Base-by-base conservation (phyloP, 1,140 invertebrate genomes). In the Papilio polytes region DNA sequence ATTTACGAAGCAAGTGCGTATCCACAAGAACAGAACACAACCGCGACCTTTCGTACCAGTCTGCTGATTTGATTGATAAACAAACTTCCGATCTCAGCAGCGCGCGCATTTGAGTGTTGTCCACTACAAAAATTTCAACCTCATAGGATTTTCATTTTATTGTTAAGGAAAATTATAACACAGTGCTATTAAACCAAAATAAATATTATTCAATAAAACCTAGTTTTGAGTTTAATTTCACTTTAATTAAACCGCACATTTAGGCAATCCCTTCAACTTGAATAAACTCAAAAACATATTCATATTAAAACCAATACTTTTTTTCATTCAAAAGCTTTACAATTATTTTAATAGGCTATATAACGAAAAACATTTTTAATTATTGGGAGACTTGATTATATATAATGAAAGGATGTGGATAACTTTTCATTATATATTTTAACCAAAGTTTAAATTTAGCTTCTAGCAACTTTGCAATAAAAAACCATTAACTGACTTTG, bases 31-130 rank as follows among this genome's bases (percentile, higher is more conserved):
- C 87, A 82, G 81, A 81, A 86, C 85, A 78, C 83, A 72, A 85
- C 83, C 83, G 82, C 81, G 70, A 85, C 83, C 80, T 84, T 85
- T 83, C 84, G 83, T 80, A 82, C 84, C 77, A 82, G 80, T 88
- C 81, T 79, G 89, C 89, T 90, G 83, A 89, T 88, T 88, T 92
- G 92, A 94, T 91, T 92, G 91, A 92, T 94, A 94, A 94, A 94
- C 93, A 94, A 92, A 93, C 87, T 91, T 91, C 86, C 87, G 88
- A 84, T 88, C 85, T 85, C 84, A 73, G 89, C 88, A 91, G 90
- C 93, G 93, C 93, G 93, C 93, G 93, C 93, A 94, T 84, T 90
- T 83, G 51, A 41, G 85, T 87, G 82, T 89, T 92, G 86, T 88
- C 79, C 85, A 59, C 56, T 63, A n/a, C 53, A 2, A 26, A 76